These are phyloP conservation scores for Tricholauxania praeusta DNA, from an alignment of 2,888 invertebrate genomes.

Conservation along the genomic window DNA sequence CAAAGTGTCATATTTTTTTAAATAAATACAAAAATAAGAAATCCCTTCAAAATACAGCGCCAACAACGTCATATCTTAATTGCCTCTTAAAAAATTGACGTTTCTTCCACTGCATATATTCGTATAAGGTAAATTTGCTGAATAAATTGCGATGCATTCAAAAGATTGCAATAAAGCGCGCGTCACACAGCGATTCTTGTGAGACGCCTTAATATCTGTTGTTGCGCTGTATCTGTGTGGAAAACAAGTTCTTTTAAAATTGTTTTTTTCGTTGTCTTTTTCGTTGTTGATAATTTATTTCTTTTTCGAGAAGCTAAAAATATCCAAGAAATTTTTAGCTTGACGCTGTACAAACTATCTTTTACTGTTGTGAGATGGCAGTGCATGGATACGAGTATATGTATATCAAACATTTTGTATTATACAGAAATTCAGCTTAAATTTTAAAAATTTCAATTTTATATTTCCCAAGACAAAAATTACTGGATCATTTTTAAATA, in stretches of 20 bases:
- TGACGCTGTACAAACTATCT: neutral
- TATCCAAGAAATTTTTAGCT: slow-evolving; percentile 14
- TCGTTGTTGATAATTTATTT: neutral
- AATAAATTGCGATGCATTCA: slow-evolving; percentile 18
- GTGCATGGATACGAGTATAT: neutral
- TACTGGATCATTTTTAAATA: slow-evolving; percentile 26
- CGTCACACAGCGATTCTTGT: slow-evolving; percentile 8
- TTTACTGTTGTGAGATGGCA: slow-evolving; percentile 1
- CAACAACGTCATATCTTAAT: slow-evolving; percentile 35
- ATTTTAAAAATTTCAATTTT: neutral
- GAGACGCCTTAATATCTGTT: neutral
- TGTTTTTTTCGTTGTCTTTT: neutral
- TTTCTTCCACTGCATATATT: neutral
- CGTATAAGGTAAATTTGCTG: slow-evolving; percentile 6
- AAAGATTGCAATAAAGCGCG: slow-evolving; percentile 1
- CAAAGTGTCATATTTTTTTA: neutral
- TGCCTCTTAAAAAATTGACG: slow-evolving; percentile 6
- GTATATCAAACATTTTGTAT: neutral
- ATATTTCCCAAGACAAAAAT: neutral
- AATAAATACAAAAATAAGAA: neutral
- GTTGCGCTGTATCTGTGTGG: neutral
- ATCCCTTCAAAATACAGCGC: slow-evolving; percentile 11
- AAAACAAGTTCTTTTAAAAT: slow-evolving; percentile 17
- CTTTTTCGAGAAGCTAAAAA: slow-evolving; percentile 25
- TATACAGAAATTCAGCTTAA: neutral